Evolutionary conservation across 2,888 invertebrate genomes (phyloP).

Genomic region (Scaptodrosophila latifasciaeformis): DNA sequence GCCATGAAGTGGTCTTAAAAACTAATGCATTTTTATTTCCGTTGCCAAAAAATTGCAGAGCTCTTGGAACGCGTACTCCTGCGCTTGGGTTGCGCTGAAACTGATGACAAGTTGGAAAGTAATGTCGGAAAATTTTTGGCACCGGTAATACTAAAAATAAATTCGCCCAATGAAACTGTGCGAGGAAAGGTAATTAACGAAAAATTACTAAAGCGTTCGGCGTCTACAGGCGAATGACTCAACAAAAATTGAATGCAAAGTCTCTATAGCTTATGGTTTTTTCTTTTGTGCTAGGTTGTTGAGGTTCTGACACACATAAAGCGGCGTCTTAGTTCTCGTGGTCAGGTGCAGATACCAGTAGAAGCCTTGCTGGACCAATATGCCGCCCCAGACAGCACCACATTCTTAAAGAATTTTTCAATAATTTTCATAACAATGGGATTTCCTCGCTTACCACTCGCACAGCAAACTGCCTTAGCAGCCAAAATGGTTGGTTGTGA

Average conservation of each 20-base stretch:
- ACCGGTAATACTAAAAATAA: constrained; percentile 92
- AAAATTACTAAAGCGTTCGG: neutral
- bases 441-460: constrained; percentile 85
- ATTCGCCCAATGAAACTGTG: constrained; percentile 90
- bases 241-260: constrained; percentile 26
- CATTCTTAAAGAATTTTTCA: constrained; percentile 89
- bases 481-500: constrained; percentile 86
- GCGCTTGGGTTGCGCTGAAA: constrained; percentile 90
- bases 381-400: constrained; percentile 81
- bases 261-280: neutral
- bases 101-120: constrained; percentile 90
- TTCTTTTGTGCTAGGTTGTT: constrained; percentile 82
- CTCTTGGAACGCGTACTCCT: constrained; percentile 92
- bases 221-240: constrained; percentile 27
- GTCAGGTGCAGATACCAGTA: constrained; percentile 89
- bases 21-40: neutral
- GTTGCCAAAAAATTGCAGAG: constrained; percentile 76
- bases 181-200: constrained; percentile 77
- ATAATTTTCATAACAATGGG: constrained; percentile 96
- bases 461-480: constrained; percentile 84
- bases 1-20: no score
- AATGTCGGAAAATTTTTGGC: constrained; percentile 87
- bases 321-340: constrained; percentile 89
- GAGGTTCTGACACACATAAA: constrained; percentile 94
- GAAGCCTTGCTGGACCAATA: constrained; percentile 88